Evolutionary conservation across 2,888 invertebrate species (phyloP), one percentile per base, ranked within the genome.

Genomic region (Coenonympha arcania): DNA sequence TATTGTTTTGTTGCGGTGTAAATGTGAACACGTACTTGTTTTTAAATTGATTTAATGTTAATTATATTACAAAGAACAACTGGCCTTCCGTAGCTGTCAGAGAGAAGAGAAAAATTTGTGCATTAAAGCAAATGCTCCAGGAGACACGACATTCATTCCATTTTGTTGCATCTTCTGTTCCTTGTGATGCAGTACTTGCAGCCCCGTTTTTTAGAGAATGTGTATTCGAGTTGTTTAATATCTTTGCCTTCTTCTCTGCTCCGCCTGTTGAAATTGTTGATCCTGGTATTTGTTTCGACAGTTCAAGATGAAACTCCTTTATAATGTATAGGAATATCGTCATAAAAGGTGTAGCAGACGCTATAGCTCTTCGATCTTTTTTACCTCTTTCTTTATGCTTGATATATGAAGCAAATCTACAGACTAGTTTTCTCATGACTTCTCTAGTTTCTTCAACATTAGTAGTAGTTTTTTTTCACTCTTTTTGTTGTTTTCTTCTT

Each of bases 91-190:
- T n/a, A n/a, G n/a, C n/a, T n/a, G n/a, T n/a, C n/a, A n/a, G n/a
- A n/a, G n/a, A n/a, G n/a, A n/a, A n/a, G n/a, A n/a, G n/a, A n/a
- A n/a, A n/a, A n/a, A 36, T 19, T 36, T 19, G n/a, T 36, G 36
- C 36, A 36, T 36, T 3, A 36, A 16, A 1, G 36, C 19, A 36
- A 36, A 36, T 3, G 24, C 24, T 2, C 24, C 24, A 8, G 24
- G 24, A 24, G 24, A 24, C 24, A 5, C 61, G n/a, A n/a, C n/a
- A 58, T 11, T 58, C 56, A 11, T 60, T 57, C 60, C 58, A 60
- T 6, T 60, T 57, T 0, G 57, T 51, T 0, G 60, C 60, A 18
- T 57, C 56, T 4, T 58, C 58, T 6, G 58, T 58, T 0, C 51
- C 56, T n/a, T 54, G 57, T 0, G 30, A 44, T 15, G 50, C 15